Evolutionary conservation across 2,797 vertebrate species (phyloP).

Genomic region (Galagoides demidoff): DNA sequence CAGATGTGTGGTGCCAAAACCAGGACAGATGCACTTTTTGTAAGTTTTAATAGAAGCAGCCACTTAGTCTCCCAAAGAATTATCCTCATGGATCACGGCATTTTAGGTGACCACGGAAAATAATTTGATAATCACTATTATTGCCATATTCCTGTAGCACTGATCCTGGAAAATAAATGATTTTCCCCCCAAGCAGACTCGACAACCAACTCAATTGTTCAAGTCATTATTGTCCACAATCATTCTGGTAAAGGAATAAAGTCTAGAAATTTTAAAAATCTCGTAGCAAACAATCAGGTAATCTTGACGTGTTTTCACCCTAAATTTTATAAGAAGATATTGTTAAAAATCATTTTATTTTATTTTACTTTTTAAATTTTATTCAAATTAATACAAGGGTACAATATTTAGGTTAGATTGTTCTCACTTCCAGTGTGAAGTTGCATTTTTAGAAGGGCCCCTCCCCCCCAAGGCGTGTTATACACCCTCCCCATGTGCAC

Average conservation of each 20-base stretch:
- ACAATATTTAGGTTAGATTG: too few species aligned
- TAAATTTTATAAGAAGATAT: not conserved
- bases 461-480: too few species aligned
- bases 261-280: not conserved
- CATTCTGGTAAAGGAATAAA: not conserved
- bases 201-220: not conserved
- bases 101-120: not conserved
- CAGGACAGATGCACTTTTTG: not conserved
- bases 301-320: not conserved
- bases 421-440: too few species aligned
- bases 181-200: not conserved
- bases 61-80: not conserved
- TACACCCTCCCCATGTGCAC: too few species aligned
- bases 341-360: not conserved
- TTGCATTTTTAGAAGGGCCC: too few species aligned
- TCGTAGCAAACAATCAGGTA: not conserved
- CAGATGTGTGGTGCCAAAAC: not conserved
- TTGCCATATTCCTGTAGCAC: not conserved
- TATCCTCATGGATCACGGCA: not conserved
- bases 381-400: too few species aligned
- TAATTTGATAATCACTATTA: not conserved
- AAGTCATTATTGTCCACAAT: not conserved
- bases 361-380: too few species aligned
- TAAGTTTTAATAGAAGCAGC: not conserved
- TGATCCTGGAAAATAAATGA: not conserved